Evolutionary conservation across 2,888 invertebrate species (phyloP).

Genomic region (Mantis religiosa): DNA sequence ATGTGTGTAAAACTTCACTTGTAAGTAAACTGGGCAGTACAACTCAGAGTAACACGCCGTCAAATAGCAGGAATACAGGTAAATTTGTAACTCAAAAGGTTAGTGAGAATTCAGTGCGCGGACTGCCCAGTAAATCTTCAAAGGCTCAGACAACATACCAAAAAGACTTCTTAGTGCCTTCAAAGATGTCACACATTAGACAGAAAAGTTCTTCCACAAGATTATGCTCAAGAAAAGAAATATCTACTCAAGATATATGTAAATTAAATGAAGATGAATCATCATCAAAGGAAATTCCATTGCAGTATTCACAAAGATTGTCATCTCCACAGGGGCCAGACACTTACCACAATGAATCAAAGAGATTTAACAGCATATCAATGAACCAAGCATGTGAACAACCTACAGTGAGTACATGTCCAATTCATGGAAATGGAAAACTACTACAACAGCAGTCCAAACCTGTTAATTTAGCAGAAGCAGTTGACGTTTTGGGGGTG

Average conservation of each 20-base stretch:
- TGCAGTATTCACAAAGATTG: too few species aligned
- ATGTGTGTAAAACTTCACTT: not conserved
- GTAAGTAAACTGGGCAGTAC: not conserved
- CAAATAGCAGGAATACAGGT: not conserved
- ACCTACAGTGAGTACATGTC: not conserved
- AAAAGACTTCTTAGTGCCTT: not conserved
- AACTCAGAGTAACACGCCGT: not conserved
- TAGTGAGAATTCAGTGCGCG: not conserved
- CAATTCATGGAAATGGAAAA: not conserved
- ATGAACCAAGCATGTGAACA: not conserved
- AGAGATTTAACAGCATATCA: not conserved
- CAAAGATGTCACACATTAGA: not conserved
- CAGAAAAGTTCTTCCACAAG: not conserved
- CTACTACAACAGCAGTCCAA: not conserved
- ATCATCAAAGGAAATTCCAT: not conserved
- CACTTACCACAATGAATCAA: not conserved
- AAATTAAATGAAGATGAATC: not conserved
- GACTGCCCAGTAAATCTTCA: not conserved
- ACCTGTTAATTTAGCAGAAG: not conserved
- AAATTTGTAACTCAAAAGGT: not conserved
- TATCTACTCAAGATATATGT: not conserved
- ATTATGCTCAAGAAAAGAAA: not conserved
- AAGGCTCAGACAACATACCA: not conserved
- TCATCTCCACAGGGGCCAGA: not conserved
- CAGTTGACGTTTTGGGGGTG: not conserved